Evolutionary conservation across 1,140 invertebrate species (phyloP), one percentile per base, ranked within the genome.

Genomic region (Fopius arisanus): DNA sequence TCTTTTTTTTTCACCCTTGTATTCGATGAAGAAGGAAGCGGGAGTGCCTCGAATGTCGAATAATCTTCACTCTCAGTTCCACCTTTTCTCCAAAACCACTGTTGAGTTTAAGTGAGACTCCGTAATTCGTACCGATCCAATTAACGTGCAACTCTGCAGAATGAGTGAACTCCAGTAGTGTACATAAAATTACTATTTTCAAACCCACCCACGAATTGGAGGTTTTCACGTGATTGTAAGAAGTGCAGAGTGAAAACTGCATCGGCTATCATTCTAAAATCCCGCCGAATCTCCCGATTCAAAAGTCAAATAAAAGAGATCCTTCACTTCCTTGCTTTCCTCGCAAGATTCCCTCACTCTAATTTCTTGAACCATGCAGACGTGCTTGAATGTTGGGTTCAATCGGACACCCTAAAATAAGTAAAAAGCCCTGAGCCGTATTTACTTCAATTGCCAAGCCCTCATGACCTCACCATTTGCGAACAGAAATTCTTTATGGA

Each of bases 291-390:
- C 76, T 73, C 72, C 78, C 79, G 80, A 81, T 81, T 81, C 75
- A 43, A 62, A 81, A 82, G 78, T 82, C 78, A 81, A 82, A 82
- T 82, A 82, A 80, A 82, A 78, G 74, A 74, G 74, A 74, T 80
- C 68, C 70, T 21, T 21, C 3, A 31, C 7, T 7, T 31, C 29
- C 29, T 7, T 31, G 3, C 3, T 31, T 31, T 7, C 29, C 29
- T 31, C 7, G 7, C 3, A 31, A 31, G 29, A 31, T 31, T 7
- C 7, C 19, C 54, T 62, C 14, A 5, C 28, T 62, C 3, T 62
- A 23, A 62, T 3, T 21, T 14, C 54, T 21, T 28, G 23, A 23
- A 14, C 29, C 23, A 14, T 62, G 19, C 54, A 59, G 26, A 21
- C 54, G 19, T 9, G 29, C 7, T 7, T 7, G 7, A 31, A 31